These are phyloP conservation scores for Opisthocomus hoazin DNA, from an alignment of 2,113 vertebrate species.

Conservation along the genomic window DNA sequence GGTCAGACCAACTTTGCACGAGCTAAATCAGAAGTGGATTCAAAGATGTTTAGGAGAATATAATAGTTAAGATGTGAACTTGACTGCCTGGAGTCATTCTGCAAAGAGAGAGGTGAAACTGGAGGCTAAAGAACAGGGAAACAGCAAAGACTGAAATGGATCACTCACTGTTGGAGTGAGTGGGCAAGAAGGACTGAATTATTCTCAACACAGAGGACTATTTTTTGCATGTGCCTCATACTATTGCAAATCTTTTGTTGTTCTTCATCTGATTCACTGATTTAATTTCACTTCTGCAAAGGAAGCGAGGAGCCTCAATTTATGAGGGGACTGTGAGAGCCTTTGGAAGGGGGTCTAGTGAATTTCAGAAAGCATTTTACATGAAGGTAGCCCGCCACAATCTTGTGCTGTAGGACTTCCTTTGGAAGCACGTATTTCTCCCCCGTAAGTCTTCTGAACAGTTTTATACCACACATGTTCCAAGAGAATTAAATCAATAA, in stretches of 20 bases:
- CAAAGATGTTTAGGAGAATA: background rate
- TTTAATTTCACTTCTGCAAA: conserved; percentile 47
- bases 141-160: background rate
- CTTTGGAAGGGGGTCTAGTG: conserved; percentile 15
- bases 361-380: conserved; percentile 35
- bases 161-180: background rate
- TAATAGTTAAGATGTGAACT: background rate
- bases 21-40: background rate
- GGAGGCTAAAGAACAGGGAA: background rate
- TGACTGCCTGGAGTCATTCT: background rate
- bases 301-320: background rate
- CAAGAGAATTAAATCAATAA: conserved; percentile 69
- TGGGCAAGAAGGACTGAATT: background rate
- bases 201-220: background rate
- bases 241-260: conserved; percentile 14
- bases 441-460: conserved; percentile 56
- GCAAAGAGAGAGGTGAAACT: background rate
- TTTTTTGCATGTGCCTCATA: background rate
- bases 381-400: background rate
- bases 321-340: background rate
- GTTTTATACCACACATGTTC: conserved; percentile 65
- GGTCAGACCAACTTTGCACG: background rate
- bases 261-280: conserved; percentile 37
- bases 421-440: conserved; percentile 49
- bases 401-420: conserved; percentile 36